phyloP scores from a whole-genome alignment of 2,888 invertebrate genomes.

The Apomyelois bistriatella region DNA sequence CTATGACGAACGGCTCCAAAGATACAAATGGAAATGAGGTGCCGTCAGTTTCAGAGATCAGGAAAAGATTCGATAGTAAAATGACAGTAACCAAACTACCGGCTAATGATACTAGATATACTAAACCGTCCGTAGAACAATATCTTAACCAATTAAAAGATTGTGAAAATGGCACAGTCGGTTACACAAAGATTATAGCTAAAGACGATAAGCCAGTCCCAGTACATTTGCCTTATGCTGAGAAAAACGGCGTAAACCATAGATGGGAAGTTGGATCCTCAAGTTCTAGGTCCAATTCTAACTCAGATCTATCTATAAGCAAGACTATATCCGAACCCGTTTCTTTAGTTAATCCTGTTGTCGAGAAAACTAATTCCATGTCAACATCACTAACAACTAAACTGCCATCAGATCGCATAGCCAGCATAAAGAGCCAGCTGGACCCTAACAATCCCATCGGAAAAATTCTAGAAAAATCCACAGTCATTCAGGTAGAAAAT shows the following conservation, averaged over 20 bases:
- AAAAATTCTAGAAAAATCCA: constrained; percentile 74
- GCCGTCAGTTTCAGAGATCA: constrained; percentile 79
- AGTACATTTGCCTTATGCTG: constrained; percentile 63
- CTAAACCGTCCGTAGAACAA: constrained; percentile 56
- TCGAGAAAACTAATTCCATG: constrained; percentile 55
- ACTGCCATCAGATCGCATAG: constrained; percentile 61
- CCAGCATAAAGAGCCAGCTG: constrained; percentile 71
- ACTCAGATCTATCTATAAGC: constrained; percentile 66
- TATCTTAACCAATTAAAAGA: constrained; percentile 66
- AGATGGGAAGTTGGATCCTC: constrained; percentile 57
- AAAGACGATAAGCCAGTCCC: constrained; percentile 71
- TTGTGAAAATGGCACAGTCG: constrained; percentile 61
- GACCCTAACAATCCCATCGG: constrained; percentile 76
- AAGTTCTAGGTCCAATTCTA: constrained; percentile 60
- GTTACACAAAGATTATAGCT: constrained; percentile 54
- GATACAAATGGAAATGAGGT: constrained; percentile 81
- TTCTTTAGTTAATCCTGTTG: constrained; percentile 52
- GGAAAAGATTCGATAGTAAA: constrained; percentile 78
- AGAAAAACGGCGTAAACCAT: constrained; percentile 56
- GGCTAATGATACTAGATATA: constrained; percentile 57
- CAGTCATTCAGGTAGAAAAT: constrained; percentile 70
- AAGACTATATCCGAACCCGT: constrained; percentile 71
- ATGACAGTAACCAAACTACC: constrained; percentile 74
- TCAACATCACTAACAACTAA: constrained; percentile 59
- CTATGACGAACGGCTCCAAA: constrained; percentile 67